Evolutionary conservation across 1,140 invertebrate genomes (phyloP).

Genomic region (Megalopta genalis): DNA sequence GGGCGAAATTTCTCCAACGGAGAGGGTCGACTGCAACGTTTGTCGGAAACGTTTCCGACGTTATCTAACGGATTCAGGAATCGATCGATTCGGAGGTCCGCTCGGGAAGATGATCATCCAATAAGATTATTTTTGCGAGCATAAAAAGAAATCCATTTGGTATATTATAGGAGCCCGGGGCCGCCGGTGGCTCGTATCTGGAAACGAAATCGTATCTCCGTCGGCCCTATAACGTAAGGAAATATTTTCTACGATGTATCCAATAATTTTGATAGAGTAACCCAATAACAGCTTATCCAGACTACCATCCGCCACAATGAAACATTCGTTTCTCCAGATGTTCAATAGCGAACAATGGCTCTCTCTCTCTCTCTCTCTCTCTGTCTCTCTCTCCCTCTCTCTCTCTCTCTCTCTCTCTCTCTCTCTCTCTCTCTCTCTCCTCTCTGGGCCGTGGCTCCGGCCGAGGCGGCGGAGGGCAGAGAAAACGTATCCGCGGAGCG

Average conservation of each 20-base stretch:
- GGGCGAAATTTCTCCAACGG: no score
- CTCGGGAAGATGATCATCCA: no score
- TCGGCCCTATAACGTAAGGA: background rate
- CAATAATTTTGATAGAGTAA: slow-evolving; percentile 1
- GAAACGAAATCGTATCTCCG: slow-evolving; percentile 14
- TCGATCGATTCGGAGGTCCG: no score
- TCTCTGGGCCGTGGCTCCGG: no score
- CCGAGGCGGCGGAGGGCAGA: background rate
- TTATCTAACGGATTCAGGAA: no score
- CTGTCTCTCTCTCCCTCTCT: no score
- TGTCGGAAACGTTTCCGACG: no score
- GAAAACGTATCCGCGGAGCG: background rate
- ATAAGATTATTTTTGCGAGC: no score
- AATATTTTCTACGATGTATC: background rate
- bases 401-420: no score
- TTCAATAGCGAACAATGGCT: background rate
- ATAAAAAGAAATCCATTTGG: slow-evolving; percentile 20
- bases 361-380: no score
- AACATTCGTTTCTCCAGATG: slow-evolving; percentile 3
- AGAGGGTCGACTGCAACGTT: no score
- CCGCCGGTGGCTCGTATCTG: background rate
- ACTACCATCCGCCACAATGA: background rate
- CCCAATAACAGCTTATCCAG: slow-evolving; percentile 1
- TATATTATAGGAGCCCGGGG: background rate
- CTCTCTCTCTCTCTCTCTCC: no score